A percentile compares a stretch with the other conserved stretches of the same genome.
Evolutionary conservation across 1,140 invertebrate genomes (phyloP).

Genomic region (Nasonia vitripennis): DNA sequence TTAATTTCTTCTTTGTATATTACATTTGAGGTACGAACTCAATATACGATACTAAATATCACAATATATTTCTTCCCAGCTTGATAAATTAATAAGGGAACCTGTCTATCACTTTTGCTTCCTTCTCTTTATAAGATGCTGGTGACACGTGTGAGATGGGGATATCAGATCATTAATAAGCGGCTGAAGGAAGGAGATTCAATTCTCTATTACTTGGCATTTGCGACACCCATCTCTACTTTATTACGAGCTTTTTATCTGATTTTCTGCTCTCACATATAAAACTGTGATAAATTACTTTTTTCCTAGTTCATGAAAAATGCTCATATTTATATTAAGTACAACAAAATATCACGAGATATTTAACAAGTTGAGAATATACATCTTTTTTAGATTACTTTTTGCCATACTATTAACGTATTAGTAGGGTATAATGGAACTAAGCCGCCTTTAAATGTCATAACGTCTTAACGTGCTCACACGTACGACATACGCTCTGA

Average conservation of each 20-base stretch:
- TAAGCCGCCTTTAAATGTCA: neutral
- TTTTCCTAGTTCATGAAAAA: no score
- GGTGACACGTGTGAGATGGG: neutral
- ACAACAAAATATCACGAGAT: no score
- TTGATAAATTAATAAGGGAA: constrained; percentile 1
- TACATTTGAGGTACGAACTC: neutral
- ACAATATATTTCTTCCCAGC: neutral
- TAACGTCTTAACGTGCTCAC: neutral
- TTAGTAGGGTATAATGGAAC: no score
- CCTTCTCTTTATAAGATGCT: neutral
- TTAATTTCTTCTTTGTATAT: neutral
- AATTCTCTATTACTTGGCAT: neutral
- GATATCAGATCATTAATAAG: neutral
- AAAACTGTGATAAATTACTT: no score
- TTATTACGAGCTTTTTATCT: neutral
- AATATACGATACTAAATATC: neutral
- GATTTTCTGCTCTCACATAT: neutral
- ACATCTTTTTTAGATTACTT: neutral
- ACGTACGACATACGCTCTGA: neutral
- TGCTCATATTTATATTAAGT: no score
- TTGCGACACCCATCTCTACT: neutral
- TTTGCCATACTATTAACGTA: neutral
- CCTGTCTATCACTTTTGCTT: neutral
- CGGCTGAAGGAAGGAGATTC: neutral
- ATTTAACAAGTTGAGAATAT: no score